A percentile compares a stretch with the other conserved stretches of the same genome.
phyloP scores from a whole-genome alignment of 2,797 vertebrate species.

The Betta splendens region DNA sequence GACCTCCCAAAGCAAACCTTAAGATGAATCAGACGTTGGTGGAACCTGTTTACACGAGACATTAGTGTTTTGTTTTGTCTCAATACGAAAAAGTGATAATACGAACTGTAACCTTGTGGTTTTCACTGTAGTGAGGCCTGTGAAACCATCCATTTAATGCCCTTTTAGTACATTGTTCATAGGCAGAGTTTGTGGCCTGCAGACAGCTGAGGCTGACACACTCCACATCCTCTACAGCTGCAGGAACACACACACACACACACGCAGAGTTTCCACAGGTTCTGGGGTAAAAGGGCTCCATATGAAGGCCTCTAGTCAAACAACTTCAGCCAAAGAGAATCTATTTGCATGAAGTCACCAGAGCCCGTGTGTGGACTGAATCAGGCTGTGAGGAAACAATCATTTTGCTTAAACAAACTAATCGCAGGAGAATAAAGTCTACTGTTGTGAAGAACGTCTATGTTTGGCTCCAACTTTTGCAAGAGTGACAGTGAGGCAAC shows the following conservation, averaged over 20 bases:
- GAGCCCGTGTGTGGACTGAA: constrained; percentile 6
- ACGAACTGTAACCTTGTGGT: no score
- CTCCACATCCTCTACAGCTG: constrained; percentile 69
- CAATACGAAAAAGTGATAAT: no score
- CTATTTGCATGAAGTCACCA: constrained; percentile 29
- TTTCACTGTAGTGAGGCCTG: no score
- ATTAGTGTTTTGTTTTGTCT: no score
- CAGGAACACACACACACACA: constrained; percentile 49
- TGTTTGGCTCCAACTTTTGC: background rate
- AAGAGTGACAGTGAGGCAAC: constrained; percentile 7
- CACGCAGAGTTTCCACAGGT: constrained; percentile 6
- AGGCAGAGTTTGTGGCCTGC: no score
- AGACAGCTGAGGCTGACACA: constrained; percentile 63
- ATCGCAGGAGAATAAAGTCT: constrained; percentile 3
- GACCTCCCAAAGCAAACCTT: no score
- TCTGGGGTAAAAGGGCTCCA: background rate
- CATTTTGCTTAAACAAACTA: constrained; percentile 1
- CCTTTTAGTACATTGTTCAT: no score
- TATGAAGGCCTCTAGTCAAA: constrained; percentile 18
- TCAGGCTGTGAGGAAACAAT: constrained; percentile 5
- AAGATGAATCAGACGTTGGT: no score
- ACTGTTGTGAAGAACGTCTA: background rate
- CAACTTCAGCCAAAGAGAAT: constrained; percentile 11
- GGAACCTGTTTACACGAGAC: no score
- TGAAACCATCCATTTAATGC: no score